Percentiles rank a stretch among this genome's conserved stretches.
Evolutionary conservation across 2,888 invertebrate species (phyloP).

Genomic region (Heliconius charithonia): DNA sequence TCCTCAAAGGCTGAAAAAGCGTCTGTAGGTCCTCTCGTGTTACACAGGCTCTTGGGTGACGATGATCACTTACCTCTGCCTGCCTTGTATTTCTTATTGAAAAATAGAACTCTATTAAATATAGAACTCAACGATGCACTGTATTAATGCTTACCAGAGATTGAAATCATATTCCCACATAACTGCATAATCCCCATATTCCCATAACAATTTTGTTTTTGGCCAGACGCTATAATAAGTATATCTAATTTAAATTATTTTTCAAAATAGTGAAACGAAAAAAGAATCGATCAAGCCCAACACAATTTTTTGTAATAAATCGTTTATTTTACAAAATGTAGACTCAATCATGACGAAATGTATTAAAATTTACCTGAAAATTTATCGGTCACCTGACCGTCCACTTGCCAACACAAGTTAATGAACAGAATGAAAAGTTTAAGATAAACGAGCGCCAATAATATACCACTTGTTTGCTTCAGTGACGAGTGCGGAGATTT

Average conservation of each 20-base stretch:
- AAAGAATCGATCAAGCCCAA: background rate
- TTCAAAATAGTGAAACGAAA: too few species aligned
- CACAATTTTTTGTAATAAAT: background rate
- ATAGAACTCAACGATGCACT: background rate
- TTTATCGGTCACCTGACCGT: conserved; percentile 67
- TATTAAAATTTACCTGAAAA: conserved; percentile 53
- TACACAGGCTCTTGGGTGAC: too few species aligned
- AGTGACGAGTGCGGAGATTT: conserved; percentile 36
- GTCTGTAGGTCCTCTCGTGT: too few species aligned
- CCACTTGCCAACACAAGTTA: conserved; percentile 66
- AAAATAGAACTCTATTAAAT: too few species aligned
- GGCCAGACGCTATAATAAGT: too few species aligned
- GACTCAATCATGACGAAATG: conserved; percentile 32
- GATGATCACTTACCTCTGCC: too few species aligned
- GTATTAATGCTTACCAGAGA: background rate
- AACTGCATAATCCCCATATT: too few species aligned
- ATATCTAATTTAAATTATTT: too few species aligned
- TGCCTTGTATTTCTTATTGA: background rate
- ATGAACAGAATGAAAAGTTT: conserved; percentile 37
- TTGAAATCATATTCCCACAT: too few species aligned
- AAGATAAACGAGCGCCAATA: conserved; percentile 33
- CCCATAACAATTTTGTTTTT: too few species aligned
- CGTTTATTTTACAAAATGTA: conserved; percentile 23
- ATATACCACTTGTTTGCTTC: conserved; percentile 30
- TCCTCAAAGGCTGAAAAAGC: too few species aligned